Evolutionary conservation across 2,888 invertebrate species (phyloP).

Genomic region (Octodonta nipae): DNA sequence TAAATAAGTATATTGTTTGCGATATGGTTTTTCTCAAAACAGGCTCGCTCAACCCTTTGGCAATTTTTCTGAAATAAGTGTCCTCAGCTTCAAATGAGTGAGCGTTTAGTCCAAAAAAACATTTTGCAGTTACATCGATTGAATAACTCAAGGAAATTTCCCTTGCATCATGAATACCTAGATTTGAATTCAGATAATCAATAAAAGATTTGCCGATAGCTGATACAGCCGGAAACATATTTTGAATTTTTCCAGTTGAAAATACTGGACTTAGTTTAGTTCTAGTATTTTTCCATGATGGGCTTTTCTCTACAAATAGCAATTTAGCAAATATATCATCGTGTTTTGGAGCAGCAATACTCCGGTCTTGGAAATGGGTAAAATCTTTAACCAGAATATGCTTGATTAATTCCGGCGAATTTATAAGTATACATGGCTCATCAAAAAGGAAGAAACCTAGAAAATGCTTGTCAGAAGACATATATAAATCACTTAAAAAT

Average conservation of each 20-base stretch:
- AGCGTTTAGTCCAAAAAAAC: constrained; percentile 34
- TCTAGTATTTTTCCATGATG: constrained; percentile 40
- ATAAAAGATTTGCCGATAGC: constrained; percentile 27
- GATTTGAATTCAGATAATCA: constrained; percentile 10
- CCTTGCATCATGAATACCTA: constrained; percentile 17
- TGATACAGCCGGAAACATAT: constrained; percentile 37
- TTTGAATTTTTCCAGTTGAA: constrained; percentile 41
- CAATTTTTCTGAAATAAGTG: constrained; percentile 29
- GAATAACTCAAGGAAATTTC: constrained; percentile 29
- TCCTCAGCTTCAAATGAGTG: constrained; percentile 27
- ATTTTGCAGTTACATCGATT: constrained; percentile 33
- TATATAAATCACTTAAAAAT: constrained; percentile 11
- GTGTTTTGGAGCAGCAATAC: constrained; percentile 27
- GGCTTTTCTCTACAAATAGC: constrained; percentile 35
- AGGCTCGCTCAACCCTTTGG: no score
- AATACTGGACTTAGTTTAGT: constrained; percentile 41
- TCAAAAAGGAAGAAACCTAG: constrained; percentile 38
- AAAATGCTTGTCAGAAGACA: constrained; percentile 20
- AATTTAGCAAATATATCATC: constrained; percentile 34
- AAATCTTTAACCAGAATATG: constrained; percentile 37
- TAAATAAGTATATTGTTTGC: no score
- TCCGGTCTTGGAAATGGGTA: constrained; percentile 36
- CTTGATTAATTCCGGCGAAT: constrained; percentile 37
- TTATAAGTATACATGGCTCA: constrained; percentile 35
- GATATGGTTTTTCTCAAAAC: no score